Evolutionary conservation across 2,797 vertebrate genomes (phyloP), one percentile per base, ranked within the genome.

Genomic region (Sebastes trivittatus): DNA sequence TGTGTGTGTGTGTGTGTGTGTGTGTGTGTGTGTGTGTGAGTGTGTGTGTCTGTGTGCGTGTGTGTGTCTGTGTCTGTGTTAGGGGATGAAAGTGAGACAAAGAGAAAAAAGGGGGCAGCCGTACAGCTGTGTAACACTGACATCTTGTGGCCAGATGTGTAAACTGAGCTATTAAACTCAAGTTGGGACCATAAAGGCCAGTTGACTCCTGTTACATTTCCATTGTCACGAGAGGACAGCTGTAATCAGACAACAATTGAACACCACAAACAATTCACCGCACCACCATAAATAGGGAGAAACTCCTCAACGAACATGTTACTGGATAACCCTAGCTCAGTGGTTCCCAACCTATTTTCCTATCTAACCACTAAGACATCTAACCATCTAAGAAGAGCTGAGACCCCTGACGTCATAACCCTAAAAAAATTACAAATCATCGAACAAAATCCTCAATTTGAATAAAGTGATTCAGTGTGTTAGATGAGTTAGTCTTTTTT

Each of bases 111-210:
- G 18, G 8, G 27, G 2, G 52, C 11, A 55, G 29, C 4, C 1
- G 2, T 18, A 79, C 16, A 80, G 75, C 54, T 91, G 80, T 90
- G 32, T 36, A 81, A 90, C 79, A 87, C 83, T 90, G 93, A 92
- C 93, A 90, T 89, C 93, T 86, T 85, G 90, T 87, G 93, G 81
- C 25, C 67, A 63, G 2, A 78, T 70, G 18, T 20, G 61, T 25
- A 42, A 82, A 85, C 25, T 71, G 20, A 46, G 10, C 30, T 22
- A 65, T 32, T 60, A 22, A 66, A 6, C 23, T 61, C 11, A 42
- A 14, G 3, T n/a, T 29, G 30, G 22, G 42, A 46, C 11, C n/a
- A 32, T 49, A 7, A 59, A 2, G 20, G 7, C 42, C 13, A 46
- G 46, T 9, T 27, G 1, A 49, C 49, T 20, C 10, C 14, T 63